These are phyloP conservation scores for Volucella inanis DNA, from an alignment of 2,888 invertebrate genomes.

Conservation along the genomic window DNA sequence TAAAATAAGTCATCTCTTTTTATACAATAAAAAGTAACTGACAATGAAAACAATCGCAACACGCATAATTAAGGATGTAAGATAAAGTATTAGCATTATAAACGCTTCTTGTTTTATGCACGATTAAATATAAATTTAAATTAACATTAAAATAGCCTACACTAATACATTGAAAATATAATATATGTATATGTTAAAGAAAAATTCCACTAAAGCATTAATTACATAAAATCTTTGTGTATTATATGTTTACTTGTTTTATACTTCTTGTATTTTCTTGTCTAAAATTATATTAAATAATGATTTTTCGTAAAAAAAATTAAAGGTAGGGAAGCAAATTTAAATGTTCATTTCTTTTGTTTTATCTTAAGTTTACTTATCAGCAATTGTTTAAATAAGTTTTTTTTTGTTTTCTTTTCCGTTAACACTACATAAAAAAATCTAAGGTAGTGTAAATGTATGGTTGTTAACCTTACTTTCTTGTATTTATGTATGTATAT, in stretches of 20 bases:
- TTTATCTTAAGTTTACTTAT: conserved; percentile 45
- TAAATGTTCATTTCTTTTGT: conserved; percentile 18
- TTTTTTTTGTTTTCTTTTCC: conserved; percentile 11
- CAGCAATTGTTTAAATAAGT: conserved; percentile 22
- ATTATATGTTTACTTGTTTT: conserved; percentile 49
- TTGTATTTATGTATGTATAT: conserved; percentile 35
- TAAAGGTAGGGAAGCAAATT: conserved; percentile 55
- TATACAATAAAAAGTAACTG: conserved; percentile 59
- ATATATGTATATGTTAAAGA: conserved; percentile 38
- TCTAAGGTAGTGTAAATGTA: conserved; percentile 58
- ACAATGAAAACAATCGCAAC: conserved; percentile 32
- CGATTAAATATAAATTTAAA: conserved; percentile 51
- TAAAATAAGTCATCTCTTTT: conserved; percentile 59
- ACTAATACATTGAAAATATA: conserved; percentile 45
- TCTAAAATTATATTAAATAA: conserved; percentile 40
- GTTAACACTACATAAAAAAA: conserved; percentile 43
- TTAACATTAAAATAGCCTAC: conserved; percentile 58
- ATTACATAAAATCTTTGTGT: conserved; percentile 54
- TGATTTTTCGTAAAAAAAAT: not conserved
- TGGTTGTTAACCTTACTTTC: conserved; percentile 43
- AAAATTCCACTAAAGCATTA: conserved; percentile 67
- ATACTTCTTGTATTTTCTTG: conserved; percentile 30
- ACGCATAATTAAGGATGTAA: conserved; percentile 43
- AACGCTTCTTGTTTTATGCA: conserved; percentile 8
- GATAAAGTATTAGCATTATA: conserved; percentile 32